Conservation (phyloP, 2,113 vertebrate species). For the Sisor rabdophorus region DNA sequence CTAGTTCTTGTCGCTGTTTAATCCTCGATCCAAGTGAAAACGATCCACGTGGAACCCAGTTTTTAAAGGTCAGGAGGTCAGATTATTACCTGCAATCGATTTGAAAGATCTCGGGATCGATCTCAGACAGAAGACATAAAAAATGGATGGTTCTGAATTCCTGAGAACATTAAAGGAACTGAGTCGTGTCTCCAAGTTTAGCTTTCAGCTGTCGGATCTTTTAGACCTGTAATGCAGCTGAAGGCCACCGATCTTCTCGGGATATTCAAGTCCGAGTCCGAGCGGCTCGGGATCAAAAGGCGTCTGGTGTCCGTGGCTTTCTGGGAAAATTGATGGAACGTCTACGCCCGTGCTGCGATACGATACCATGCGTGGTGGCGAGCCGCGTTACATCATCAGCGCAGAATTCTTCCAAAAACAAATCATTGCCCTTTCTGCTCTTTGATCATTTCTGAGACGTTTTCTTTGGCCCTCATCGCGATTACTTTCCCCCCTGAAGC, state of each 20-base stretch:
- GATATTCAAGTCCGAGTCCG: conserved; percentile 1
- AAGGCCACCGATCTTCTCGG: not conserved
- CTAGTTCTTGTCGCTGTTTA: not conserved
- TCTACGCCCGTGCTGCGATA: too few relatives aligned
- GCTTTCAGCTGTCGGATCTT: too few relatives aligned
- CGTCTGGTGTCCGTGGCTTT: not conserved
- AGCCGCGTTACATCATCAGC: not conserved
- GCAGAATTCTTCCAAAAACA: not conserved
- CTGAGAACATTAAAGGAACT: not conserved
- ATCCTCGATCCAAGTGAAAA: not conserved
- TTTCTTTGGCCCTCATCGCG: not conserved
- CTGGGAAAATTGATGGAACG: conserved; percentile 8
- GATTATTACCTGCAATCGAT: not conserved
- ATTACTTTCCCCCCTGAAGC: not conserved
- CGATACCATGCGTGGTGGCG: not conserved
- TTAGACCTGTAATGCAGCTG: conserved; percentile 8
- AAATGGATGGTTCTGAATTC: not conserved
- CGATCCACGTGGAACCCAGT: not conserved
- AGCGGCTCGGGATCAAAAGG: not conserved
- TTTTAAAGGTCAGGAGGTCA: not conserved
- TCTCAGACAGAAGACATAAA: not conserved
- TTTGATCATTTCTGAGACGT: not conserved
- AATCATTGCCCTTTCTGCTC: not conserved
- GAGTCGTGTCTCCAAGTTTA: not conserved
- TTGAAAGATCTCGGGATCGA: not conserved